Evolutionary conservation across 2,888 invertebrate species (phyloP), one percentile per base, ranked within the genome.

Genomic region (Apeira syringaria): DNA sequence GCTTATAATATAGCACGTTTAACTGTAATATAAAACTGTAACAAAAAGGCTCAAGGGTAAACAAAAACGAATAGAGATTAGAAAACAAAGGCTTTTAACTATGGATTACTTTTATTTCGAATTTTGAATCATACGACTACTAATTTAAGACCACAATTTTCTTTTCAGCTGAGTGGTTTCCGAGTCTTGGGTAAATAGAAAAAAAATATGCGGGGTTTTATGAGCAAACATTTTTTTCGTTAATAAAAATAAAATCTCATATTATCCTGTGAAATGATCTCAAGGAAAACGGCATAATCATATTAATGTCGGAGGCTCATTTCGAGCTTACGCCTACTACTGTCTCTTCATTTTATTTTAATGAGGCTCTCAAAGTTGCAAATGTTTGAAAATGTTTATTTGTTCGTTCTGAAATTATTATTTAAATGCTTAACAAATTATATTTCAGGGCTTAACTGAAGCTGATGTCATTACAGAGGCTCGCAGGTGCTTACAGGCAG

Each of bases 341-440:
- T 39, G 43, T 43, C 50, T 41, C 46, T 47, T 37, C 39, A 41
- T 44, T 45, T 55, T 48, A 55, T 40, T 46, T 40, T 40, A 40
- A 46, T 46, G 52, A 46, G 35, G 18, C 30, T 47, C 43, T 50
- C 33, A 39, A 36, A 39, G 25, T 28, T 28, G 33, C 37, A 44
- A 46, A 42, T 37, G 32, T 45, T 46, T 45, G 34, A 27, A 30
- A 43, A 42, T 41, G 34, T 37, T 35, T 32, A 29, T 41, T 47
- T 39, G 45, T 40, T 31, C 36, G 33, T 39, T 50, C 45, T 33
- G 31, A 22, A 38, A 35, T 48, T 33, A 53, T 32, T 26, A 30
- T 32, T 42, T 36, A 26, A 43, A 37, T 33, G 28, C 33, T 38
- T 34, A 17, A 34, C 29, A 38, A 26, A 12, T 22, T 27, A 15